phyloP scores from a whole-genome alignment of 2,113 vertebrate species.

The Hystrix cristata region DNA sequence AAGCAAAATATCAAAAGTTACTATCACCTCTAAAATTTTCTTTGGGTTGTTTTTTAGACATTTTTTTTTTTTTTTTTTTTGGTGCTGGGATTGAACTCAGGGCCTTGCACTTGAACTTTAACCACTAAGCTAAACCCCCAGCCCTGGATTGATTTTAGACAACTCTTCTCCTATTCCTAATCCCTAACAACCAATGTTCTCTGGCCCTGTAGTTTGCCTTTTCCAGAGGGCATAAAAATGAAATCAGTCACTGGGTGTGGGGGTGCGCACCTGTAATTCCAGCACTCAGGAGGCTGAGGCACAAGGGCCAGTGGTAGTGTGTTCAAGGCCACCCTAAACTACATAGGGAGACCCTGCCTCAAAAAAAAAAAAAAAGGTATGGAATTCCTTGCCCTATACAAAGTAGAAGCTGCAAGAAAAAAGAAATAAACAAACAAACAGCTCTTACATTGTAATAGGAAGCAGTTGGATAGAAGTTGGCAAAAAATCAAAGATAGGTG shows the following conservation, averaged over 20 bases:
- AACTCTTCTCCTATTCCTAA: not conserved
- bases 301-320: too few species aligned
- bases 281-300: too few species aligned
- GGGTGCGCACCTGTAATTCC: too few species aligned
- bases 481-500: not conserved
- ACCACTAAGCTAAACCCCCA: not conserved
- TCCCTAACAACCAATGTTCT: not conserved
- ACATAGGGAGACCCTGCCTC: not conserved
- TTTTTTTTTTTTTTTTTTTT: too few species aligned
- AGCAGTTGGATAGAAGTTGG: not conserved
- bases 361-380: not conserved
- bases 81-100: too few species aligned
- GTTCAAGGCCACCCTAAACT: not conserved
- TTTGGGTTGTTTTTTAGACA: not conserved
- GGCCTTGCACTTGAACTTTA: too few species aligned
- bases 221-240: constrained; percentile 29
- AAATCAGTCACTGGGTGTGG: not conserved
- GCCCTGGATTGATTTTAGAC: not conserved
- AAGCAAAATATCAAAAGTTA: not conserved
- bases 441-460: not conserved
- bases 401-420: not conserved
- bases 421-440: not conserved
- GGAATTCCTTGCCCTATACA: not conserved
- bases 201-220: not conserved
- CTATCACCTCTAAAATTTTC: not conserved